phyloP scores from a whole-genome alignment of 2,888 invertebrate species.

The Neria commutata region DNA sequence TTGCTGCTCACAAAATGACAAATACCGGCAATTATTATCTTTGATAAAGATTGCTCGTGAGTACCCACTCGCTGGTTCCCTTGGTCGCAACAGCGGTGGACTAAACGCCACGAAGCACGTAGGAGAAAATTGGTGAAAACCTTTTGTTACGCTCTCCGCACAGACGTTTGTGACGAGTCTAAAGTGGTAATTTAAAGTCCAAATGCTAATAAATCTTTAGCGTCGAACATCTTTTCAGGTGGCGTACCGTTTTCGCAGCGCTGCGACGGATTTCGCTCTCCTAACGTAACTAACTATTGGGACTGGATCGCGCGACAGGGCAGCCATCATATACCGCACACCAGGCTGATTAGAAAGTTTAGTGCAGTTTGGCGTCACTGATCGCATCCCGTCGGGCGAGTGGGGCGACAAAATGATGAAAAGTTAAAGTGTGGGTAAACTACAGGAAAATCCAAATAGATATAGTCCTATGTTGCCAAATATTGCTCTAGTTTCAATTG shows the following conservation, averaged over 20 bases:
- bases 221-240: conserved; percentile 47
- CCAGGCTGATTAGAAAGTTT: too few relatives aligned
- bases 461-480: too few relatives aligned
- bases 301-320: too few relatives aligned
- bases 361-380: too few relatives aligned
- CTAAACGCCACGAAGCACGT: not conserved
- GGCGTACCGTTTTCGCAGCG: conserved; percentile 44
- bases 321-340: too few relatives aligned
- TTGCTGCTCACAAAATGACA: conserved; percentile 58
- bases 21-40: conserved; percentile 29
- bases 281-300: conserved; percentile 49
- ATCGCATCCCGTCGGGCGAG: too few relatives aligned
- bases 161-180: conserved; percentile 14
- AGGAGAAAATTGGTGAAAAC: conserved; percentile 19
- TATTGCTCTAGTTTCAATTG: too few relatives aligned
- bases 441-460: too few relatives aligned
- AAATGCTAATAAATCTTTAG: conserved; percentile 40
- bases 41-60: not conserved
- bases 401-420: too few relatives aligned
- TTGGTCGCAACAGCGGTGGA: not conserved
- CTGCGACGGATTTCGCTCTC: too few relatives aligned
- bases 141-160: conserved; percentile 29
- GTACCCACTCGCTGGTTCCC: not conserved
- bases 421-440: too few relatives aligned
- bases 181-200: conserved; percentile 58